Evolutionary conservation across 2,888 invertebrate genomes (phyloP).

Genomic region (Tineola bisselliella): DNA sequence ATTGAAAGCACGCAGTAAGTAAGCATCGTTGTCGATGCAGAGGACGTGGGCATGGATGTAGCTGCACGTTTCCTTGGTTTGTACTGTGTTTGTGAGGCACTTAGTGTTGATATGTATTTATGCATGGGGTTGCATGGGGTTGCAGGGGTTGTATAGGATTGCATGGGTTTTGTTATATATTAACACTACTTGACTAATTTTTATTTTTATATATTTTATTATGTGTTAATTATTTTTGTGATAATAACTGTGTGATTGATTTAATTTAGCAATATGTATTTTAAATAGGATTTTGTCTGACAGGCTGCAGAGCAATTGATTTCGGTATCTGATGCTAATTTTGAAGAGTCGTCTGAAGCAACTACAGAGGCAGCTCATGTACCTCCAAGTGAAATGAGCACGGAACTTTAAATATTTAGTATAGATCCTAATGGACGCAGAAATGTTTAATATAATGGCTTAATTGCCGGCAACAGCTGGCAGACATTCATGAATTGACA

Average conservation of each 20-base stretch:
- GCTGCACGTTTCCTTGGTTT: constrained; percentile 54
- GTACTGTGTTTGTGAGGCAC: constrained; percentile 25
- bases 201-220: constrained; percentile 1
- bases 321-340: constrained; percentile 23
- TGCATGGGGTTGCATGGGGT: constrained; percentile 34
- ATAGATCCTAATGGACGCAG: neutral
- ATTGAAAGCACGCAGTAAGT: constrained; percentile 70
- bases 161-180: constrained; percentile 31
- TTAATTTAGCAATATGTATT: constrained; percentile 16
- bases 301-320: constrained; percentile 66
- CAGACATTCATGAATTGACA: neutral
- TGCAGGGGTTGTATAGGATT: neutral
- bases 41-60: constrained; percentile 37
- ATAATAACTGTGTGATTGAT: constrained; percentile 1
- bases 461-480: neutral
- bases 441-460: neutral
- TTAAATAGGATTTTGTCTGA: constrained; percentile 16
- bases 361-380: constrained; percentile 22
- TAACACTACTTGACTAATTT: constrained; percentile 46
- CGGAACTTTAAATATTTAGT: constrained; percentile 52
- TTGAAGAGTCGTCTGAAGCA: constrained; percentile 23
- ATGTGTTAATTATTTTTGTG: neutral
- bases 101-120: constrained; percentile 18
- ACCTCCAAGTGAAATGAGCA: constrained; percentile 72
- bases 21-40: constrained; percentile 46